Percentiles rank a stretch among this genome's conserved stretches.
These are phyloP conservation scores for Enteromius viviparus DNA, from an alignment of 2,797 vertebrate genomes.

Conservation along the genomic window DNA sequence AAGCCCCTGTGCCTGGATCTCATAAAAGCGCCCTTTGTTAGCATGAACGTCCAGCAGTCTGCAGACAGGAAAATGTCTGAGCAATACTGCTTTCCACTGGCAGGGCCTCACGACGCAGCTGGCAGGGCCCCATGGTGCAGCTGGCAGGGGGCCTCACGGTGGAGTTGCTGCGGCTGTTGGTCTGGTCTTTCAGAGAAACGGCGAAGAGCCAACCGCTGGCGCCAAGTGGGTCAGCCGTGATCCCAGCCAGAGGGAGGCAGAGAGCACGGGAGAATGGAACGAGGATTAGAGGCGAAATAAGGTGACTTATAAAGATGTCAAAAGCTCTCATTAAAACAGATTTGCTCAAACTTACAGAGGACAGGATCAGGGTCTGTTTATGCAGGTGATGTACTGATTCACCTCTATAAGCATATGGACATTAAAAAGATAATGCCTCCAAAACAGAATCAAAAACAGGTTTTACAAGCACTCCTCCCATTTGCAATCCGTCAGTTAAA, in stretches of 20 bases:
- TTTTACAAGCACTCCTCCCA: background rate
- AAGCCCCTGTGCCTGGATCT: conserved; percentile 55
- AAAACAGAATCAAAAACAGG: background rate
- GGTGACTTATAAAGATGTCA: background rate
- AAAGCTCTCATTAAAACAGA: background rate
- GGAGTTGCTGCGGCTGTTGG: conserved; percentile 57
- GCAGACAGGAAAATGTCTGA: conserved; percentile 71
- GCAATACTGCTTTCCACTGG: conserved; percentile 61
- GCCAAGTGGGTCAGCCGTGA: conserved; percentile 74
- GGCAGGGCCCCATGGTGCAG: conserved; percentile 60
- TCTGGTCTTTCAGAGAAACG: conserved; percentile 63
- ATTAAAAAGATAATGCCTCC: background rate
- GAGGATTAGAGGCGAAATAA: conserved; percentile 30
- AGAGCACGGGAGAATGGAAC: conserved; percentile 45
- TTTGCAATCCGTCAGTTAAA: background rate
- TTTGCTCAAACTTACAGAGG: background rate
- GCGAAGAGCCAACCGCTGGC: conserved; percentile 64
- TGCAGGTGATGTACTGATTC: background rate
- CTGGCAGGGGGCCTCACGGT: conserved; percentile 65
- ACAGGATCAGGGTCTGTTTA: background rate
- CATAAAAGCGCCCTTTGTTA: conserved; percentile 76
- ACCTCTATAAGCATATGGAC: background rate
- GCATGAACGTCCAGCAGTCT: conserved; percentile 56
- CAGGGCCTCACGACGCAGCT: conserved; percentile 55
- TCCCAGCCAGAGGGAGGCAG: conserved; percentile 55